Conservation (phyloP, 2,888 invertebrate genomes). For the Ornithoptera alexandrae region DNA sequence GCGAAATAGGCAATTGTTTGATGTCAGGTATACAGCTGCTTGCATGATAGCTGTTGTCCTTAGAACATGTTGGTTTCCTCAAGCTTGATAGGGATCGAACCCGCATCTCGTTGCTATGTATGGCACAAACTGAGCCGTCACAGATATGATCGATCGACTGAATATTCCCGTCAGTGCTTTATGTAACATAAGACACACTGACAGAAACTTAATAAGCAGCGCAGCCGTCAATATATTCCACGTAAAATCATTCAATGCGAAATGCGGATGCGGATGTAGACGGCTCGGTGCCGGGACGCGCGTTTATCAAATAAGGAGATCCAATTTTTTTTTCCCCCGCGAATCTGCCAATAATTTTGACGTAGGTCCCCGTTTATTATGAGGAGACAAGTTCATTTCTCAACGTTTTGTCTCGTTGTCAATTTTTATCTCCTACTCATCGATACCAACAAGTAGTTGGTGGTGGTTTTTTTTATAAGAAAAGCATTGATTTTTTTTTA, state of each 20-base stretch:
- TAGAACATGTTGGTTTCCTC: no score
- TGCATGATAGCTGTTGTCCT: no score
- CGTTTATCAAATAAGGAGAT: conserved; percentile 30
- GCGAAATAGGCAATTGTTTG: no score
- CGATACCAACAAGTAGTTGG: conserved; percentile 1
- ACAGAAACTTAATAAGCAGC: conserved; percentile 8
- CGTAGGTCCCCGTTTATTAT: conserved; percentile 40
- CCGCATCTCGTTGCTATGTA: no score
- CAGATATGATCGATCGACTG: no score
- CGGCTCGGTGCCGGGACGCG: conserved; percentile 11
- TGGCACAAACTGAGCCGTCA: no score
- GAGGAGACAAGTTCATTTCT: conserved; percentile 14
- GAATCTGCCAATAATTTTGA: conserved; percentile 52
- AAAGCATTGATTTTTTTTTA: no score
- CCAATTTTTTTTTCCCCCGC: conserved; percentile 40
- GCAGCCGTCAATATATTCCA: conserved; percentile 4
- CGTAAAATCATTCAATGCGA: conserved; percentile 9
- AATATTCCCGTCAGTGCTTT: no score
- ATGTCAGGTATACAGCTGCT: no score
- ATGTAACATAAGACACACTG: not conserved
- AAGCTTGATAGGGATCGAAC: no score
- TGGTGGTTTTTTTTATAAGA: not conserved
- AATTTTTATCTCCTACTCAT: conserved; percentile 13
- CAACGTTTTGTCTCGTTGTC: conserved; percentile 13
- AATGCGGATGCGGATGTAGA: conserved; percentile 13